Percentiles rank a stretch among this genome's conserved stretches.
phyloP scores from a whole-genome alignment of 1,140 invertebrate genomes.

The Orussus abietinus region DNA sequence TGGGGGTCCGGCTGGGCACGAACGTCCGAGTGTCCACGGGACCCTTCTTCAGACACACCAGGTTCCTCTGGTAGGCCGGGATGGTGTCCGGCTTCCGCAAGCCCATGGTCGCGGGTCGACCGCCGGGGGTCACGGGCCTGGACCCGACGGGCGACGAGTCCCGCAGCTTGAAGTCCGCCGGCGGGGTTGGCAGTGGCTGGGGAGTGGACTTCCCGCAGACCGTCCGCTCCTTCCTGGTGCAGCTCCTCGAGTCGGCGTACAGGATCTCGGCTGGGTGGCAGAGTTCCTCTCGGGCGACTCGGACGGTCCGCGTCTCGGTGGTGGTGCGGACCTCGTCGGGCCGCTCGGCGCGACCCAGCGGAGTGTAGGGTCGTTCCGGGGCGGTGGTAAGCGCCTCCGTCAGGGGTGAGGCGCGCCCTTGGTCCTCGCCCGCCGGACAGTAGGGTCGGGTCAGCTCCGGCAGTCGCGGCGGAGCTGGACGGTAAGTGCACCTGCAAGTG shows the following conservation, averaged over 20 bases:
- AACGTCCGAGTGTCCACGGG: constrained; percentile 37
- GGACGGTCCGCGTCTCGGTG: constrained; percentile 35
- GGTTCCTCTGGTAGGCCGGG: constrained; percentile 42
- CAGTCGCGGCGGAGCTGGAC: no score
- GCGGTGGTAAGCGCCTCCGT: constrained; percentile 65
- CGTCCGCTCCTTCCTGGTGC: constrained; percentile 19
- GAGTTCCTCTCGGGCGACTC: constrained; percentile 26
- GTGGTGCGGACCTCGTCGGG: constrained; percentile 19
- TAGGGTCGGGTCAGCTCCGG: no score
- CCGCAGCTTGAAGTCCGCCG: constrained; percentile 41
- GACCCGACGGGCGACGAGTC: constrained; percentile 40
- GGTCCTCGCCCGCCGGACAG: no score
- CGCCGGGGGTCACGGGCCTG: constrained; percentile 32
- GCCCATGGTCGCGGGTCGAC: constrained; percentile 26
- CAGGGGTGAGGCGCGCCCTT: no score
- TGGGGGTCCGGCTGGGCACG: constrained; percentile 41
- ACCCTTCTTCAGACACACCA: constrained; percentile 35
- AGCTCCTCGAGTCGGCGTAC: constrained; percentile 30
- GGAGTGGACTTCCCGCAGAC: no score
- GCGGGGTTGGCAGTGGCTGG: constrained; percentile 46
- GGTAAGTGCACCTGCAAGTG: no score
- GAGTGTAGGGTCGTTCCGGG: constrained; percentile 62
- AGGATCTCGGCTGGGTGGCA: constrained; percentile 43
- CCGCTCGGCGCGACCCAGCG: constrained; percentile 39
- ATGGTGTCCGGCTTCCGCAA: constrained; percentile 48